Base-by-base conservation (phyloP, 2,888 invertebrate species). In the Tenthredo livida region DNA sequence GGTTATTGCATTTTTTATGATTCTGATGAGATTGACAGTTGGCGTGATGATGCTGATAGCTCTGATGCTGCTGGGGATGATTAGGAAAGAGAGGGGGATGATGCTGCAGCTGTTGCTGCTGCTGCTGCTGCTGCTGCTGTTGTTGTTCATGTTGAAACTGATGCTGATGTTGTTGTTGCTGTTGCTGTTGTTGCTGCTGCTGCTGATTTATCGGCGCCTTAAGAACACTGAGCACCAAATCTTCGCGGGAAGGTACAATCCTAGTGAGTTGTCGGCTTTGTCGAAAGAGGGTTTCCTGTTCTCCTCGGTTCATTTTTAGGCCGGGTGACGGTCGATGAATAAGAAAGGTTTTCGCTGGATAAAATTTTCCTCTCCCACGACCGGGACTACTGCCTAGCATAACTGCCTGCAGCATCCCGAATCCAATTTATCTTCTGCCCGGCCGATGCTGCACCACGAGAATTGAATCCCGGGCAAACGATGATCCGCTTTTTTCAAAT, bases 221-320 rank as follows among this genome's bases (percentile, higher is more conserved):
- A 85, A 95, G 93, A 61, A 95, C 95, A 88, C 95, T 95, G 86
- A 95, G 93, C 73, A 95, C 95, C 87, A 95, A 91, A 91, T 95
- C 95, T 88, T 95, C 95, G 85, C 91, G 89, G 78, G 91, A 88
- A 21, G 91, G 89, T 85, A 90, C 90, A 87, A 92, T 90, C 85
- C 90, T 88, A 84, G 90, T 94, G 86, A 96, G 93, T 90, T 95
- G 95, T 88, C 95, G 94, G 88, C 95, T 95, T 90, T 95, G 95
- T 88, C 95, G 93, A 90, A 95, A 96, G 88, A 96, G 93, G 89
- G 94, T 95, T 91, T 95, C 95, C 93, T 96, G 95, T 91, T 95
- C 95, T 87, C 95, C 95, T 86, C 95, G 94, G 93, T 95, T 95
- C 95, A 95, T 95, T 85, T 89, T 91, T 88, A 88, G 87, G 78